phyloP scores from a whole-genome alignment of 2,113 vertebrate genomes.

The Scortum barcoo region DNA sequence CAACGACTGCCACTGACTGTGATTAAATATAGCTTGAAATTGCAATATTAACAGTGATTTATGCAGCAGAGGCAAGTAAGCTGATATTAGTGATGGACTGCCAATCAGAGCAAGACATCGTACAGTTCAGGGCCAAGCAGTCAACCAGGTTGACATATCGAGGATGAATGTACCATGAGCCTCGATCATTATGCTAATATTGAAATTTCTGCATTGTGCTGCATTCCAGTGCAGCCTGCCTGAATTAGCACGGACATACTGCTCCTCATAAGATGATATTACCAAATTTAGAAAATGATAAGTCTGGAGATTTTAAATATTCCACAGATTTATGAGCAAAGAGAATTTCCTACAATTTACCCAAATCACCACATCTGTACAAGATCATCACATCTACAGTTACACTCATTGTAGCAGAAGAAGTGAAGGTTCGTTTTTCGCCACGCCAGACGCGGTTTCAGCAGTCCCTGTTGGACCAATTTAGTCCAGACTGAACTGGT shows the following conservation, averaged over 20 bases:
- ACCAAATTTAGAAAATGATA: not conserved
- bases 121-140: slow-evolving; percentile 19
- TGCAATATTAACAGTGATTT: slow-evolving; percentile 19
- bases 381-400: not conserved
- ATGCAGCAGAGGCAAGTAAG: slow-evolving; percentile 9
- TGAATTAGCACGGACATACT: slow-evolving; percentile 18
- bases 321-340: not conserved
- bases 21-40: not conserved
- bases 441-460: too few species aligned
- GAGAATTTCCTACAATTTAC: too few species aligned
- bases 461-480: not conserved
- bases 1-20: not conserved
- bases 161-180: slow-evolving; percentile 25
- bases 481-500: not conserved
- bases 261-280: not conserved
- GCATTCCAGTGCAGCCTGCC: not conserved
- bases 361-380: not conserved
- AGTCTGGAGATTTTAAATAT: not conserved
- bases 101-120: slow-evolving; percentile 21
- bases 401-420: not conserved
- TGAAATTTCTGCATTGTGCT: slow-evolving; percentile 25
- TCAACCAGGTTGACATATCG: slow-evolving; percentile 38
- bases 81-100: slow-evolving; percentile 12
- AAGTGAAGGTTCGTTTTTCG: not conserved
- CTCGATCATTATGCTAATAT: slow-evolving; percentile 41